Conservation (phyloP, 1,140 invertebrate genomes). For the Pogonomyrmex californicus region DNA sequence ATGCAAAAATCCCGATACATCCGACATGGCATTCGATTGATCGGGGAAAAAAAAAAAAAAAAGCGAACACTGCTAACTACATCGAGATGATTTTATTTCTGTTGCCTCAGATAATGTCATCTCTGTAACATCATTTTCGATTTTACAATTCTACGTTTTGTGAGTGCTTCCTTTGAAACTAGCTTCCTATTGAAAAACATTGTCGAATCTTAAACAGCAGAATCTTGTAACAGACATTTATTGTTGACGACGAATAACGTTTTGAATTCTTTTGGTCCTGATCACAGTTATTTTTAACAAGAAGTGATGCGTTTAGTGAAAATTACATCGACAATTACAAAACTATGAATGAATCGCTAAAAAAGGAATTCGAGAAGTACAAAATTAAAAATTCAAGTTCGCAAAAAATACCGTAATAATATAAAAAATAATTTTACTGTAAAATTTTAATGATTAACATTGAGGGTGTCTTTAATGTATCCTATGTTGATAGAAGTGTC, state of each 20-base stretch:
- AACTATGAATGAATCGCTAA: background rate
- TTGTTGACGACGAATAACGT: background rate
- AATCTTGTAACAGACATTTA: background rate
- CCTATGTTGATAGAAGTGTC: background rate
- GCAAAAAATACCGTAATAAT: background rate
- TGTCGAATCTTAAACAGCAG: background rate
- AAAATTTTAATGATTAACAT: background rate
- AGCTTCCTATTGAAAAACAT: constrained; percentile 19
- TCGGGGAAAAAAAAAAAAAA: constrained; percentile 33
- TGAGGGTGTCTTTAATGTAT: background rate
- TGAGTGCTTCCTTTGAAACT: background rate
- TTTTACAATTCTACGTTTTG: constrained; percentile 4
- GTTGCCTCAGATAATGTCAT: constrained; percentile 2
- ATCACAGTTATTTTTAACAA: background rate
- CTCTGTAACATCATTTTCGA: constrained; percentile 18
- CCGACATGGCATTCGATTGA: constrained; percentile 16
- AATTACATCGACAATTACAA: background rate
- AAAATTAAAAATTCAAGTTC: background rate
- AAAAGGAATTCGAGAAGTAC: background rate
- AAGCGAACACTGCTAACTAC: constrained; percentile 13
- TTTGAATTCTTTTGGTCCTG: background rate
- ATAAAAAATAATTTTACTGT: background rate
- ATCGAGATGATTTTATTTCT: constrained; percentile 48
- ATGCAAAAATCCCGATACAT: constrained; percentile 48
- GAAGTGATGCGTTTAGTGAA: background rate